Conservation (phyloP, 2,113 vertebrate species). For the Chunga burmeisteri region DNA sequence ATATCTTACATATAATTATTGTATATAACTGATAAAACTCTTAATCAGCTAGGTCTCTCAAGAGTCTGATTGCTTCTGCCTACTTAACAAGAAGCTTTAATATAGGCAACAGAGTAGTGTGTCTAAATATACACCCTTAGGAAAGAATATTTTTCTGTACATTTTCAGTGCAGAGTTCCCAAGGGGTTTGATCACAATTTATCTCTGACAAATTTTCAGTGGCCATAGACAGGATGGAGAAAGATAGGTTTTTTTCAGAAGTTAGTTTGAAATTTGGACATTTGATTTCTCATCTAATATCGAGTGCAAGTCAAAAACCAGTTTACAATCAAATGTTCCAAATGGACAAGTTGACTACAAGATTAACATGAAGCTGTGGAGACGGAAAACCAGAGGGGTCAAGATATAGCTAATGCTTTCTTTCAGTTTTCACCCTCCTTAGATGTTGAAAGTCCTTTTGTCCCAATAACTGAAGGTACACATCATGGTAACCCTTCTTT, state of each 20-base stretch:
- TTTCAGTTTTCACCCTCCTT: background rate
- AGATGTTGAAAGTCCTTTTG: background rate
- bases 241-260: background rate
- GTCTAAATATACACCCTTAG: background rate
- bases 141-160: background rate
- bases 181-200: background rate
- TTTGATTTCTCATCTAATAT: background rate
- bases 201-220: background rate
- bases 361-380: background rate
- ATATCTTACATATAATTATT: constrained; percentile 11
- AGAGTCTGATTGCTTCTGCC: constrained; percentile 36
- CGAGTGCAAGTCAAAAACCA: background rate
- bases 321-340: background rate
- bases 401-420: background rate
- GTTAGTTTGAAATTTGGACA: background rate
- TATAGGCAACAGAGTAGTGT: background rate
- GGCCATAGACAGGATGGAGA: background rate
- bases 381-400: background rate
- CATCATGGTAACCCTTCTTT: background rate
- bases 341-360: background rate
- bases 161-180: background rate
- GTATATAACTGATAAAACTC: constrained; percentile 12
- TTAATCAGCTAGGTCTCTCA: constrained; percentile 14
- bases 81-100: background rate
- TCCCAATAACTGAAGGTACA: background rate